Evolutionary conservation across 2,797 vertebrate genomes (phyloP), one percentile per base, ranked within the genome.

Genomic region (Balearica regulorum): DNA sequence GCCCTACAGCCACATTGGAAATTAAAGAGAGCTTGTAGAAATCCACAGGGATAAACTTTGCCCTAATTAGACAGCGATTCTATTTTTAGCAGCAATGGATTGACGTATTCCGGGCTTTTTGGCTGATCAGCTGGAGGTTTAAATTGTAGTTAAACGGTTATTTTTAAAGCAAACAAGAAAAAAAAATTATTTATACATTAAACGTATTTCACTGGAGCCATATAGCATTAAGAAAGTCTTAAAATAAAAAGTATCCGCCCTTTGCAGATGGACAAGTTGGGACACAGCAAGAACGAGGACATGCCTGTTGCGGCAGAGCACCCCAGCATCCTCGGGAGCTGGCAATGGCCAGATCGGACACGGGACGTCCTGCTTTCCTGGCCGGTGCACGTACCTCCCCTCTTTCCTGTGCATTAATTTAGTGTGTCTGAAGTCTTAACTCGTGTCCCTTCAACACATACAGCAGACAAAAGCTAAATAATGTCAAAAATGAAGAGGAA

Each of bases 251-350:
- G 22, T 21, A 66, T 37, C 28, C 13, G 58, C 25, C 53, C 55
- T 81, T 78, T 53, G 51, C 22, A 72, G 51, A 53, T 1, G 3
- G 55, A 39, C 41, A 77, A 1, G 22, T 69, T 16, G 60, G 2
- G 5, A 60, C 18, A 54, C 10, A 60, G 71, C 17, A 72, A 85
- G 57, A 91, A 77, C 0, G 1, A 53, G 58, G 58, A 57, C 8
- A 9, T 10, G 25, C 55, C 39, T 0, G 0, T 60, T 12, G 2
- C 0, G 0, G 41, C 6, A 1, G 20, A 80, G 25, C 33, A 62
- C 12, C 16, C 10, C 65, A 70, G 43, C 37, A 64, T 19, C 41
- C 57, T 73, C 0, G 0, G 31, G 61, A 81, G 66, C 21, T 54
- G 44, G n/a, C 60, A 65, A 18, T 4, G 9, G 49, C 54, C 62